These are phyloP conservation scores for Melanostoma mellinum DNA, from an alignment of 2,888 invertebrate genomes.

Conservation along the genomic window DNA sequence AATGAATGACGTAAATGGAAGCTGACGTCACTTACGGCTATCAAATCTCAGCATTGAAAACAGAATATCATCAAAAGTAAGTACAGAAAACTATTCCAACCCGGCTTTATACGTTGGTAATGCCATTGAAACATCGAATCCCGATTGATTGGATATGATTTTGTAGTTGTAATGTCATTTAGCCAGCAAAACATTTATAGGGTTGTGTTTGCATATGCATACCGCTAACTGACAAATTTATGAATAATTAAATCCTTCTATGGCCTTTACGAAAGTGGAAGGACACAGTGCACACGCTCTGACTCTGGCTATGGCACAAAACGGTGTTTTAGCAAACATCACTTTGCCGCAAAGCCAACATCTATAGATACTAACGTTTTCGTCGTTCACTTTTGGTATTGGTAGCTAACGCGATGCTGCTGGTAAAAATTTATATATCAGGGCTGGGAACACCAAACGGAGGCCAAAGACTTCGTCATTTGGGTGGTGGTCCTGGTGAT, in stretches of 20 bases:
- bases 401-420: slow-evolving; percentile 9
- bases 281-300: slow-evolving; percentile 15
- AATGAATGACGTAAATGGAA: slow-evolving; percentile 52
- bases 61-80: slow-evolving; percentile 15
- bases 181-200: slow-evolving; percentile 13
- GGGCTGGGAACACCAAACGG: slow-evolving; percentile 34
- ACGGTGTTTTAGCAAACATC: slow-evolving; percentile 21
- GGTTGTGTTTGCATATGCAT: neutral
- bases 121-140: slow-evolving; percentile 59
- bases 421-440: slow-evolving; percentile 28
- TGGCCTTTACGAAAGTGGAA: slow-evolving; percentile 41
- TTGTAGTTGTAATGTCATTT: slow-evolving; percentile 6
- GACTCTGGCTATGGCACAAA: neutral
- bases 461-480: slow-evolving; percentile 61
- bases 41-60: slow-evolving; percentile 13
- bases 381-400: too few species aligned
- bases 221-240: slow-evolving; percentile 39
- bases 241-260: slow-evolving; percentile 48
- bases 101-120: slow-evolving; percentile 43
- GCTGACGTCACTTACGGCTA: slow-evolving; percentile 50
- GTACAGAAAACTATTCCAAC: slow-evolving; percentile 19
- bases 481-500: slow-evolving; percentile 34
- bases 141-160: slow-evolving; percentile 51
- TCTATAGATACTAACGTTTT: too few species aligned
- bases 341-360: slow-evolving; percentile 21